Evolutionary conservation across 1,140 invertebrate genomes (phyloP).

Genomic region (Maniola jurtina): DNA sequence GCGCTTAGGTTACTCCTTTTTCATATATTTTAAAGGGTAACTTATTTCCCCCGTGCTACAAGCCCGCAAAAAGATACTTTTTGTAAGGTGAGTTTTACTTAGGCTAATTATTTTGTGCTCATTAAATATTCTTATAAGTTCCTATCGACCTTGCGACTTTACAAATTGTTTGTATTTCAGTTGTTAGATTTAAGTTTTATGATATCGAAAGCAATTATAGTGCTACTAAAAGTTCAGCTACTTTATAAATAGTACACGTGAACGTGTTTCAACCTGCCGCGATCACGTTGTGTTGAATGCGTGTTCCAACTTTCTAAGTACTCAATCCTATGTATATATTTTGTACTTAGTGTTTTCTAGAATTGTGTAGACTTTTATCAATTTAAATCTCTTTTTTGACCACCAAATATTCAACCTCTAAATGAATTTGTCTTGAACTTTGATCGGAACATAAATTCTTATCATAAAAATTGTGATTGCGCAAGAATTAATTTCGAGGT

Average conservation of each 20-base stretch:
- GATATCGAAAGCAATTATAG: background rate
- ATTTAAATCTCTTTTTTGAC: background rate
- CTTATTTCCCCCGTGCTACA: conserved; percentile 31
- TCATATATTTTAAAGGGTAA: conserved; percentile 51
- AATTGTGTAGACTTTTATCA: conserved; percentile 1
- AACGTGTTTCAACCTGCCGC: conserved; percentile 36
- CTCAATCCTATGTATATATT: background rate
- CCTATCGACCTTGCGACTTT: background rate
- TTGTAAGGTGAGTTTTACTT: conserved; percentile 40
- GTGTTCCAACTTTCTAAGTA: conserved; percentile 13
- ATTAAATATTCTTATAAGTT: background rate
- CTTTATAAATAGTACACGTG: conserved; percentile 20
- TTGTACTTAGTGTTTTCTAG: conserved; percentile 5
- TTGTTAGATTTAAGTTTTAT: background rate
- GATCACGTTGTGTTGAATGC: conserved; percentile 26
- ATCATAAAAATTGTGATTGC: conserved; percentile 8
- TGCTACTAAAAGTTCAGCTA: background rate
- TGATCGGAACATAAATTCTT: background rate
- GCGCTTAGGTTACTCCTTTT: conserved; percentile 46
- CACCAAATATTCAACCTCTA: background rate
- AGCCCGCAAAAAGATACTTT: conserved; percentile 35
- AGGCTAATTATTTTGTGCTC: background rate
- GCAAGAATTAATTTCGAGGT: conserved; percentile 17
- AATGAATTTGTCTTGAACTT: background rate
- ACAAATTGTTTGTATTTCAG: background rate